phyloP scores from a whole-genome alignment of 2,888 invertebrate species.

The Boloria euphrosyne region DNA sequence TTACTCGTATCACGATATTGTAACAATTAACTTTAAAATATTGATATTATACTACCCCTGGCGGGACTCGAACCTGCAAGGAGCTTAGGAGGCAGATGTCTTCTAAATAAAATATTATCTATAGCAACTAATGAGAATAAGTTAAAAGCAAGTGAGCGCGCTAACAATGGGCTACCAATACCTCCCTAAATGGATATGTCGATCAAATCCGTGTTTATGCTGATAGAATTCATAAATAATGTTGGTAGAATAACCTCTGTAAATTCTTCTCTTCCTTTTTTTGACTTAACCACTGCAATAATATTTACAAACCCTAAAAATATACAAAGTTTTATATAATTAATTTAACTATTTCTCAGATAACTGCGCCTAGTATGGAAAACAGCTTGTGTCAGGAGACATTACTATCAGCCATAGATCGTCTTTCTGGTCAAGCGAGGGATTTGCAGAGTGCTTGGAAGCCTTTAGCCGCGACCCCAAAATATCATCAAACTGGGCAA shows the following conservation, averaged over 20 bases:
- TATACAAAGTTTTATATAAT: constrained; percentile 2
- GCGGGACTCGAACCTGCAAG: constrained; percentile 90
- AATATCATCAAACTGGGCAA: constrained; percentile 18
- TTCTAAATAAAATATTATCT: too few relatives aligned
- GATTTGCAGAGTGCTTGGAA: constrained; percentile 28
- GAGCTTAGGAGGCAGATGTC: constrained; percentile 88
- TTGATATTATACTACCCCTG: constrained; percentile 78
- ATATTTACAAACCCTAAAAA: background rate
- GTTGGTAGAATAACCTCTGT: too few relatives aligned
- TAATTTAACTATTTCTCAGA: constrained; percentile 24
- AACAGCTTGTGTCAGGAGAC: constrained; percentile 30
- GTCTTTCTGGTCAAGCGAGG: constrained; percentile 16
- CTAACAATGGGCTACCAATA: too few relatives aligned
- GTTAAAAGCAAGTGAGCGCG: too few relatives aligned
- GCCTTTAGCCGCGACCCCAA: constrained; percentile 26
- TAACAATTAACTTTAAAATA: background rate
- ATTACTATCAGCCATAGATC: constrained; percentile 28
- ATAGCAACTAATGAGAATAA: too few relatives aligned
- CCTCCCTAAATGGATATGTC: too few relatives aligned
- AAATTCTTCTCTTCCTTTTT: too few relatives aligned
- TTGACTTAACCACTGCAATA: too few relatives aligned
- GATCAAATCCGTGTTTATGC: too few relatives aligned
- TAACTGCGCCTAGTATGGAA: constrained; percentile 34
- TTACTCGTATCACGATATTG: too few relatives aligned
- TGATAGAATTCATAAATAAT: too few relatives aligned